Base-by-base conservation (phyloP, 2,113 vertebrate genomes). In the Holacanthus passer region DNA sequence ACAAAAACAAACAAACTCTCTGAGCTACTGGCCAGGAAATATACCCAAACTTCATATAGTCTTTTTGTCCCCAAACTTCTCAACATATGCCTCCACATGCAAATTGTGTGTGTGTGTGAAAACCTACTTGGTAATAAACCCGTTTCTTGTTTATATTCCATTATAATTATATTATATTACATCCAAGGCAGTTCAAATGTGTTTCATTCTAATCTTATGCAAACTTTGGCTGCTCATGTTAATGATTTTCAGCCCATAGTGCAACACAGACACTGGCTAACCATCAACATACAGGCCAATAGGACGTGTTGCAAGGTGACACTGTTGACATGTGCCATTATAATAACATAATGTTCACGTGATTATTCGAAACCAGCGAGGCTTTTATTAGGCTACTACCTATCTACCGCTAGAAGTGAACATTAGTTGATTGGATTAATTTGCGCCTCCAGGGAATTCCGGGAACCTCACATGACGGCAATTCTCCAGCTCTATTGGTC, bases 401-500 rank as follows among this genome's bases (percentile, higher is more conserved):
- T 9, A 20, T 12, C 35, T 17, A 19, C 45, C n/a, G 13, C 22
- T 45, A 48, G 43, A 48, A 37, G 19, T 13, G 13, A 32, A 4
- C 55, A 32, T 14, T 14, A 32, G 45, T 45, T 70, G 72, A 68
- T 65, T 80, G 68, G 69, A 81, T 62, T 76, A 11, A 64, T 67
- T 68, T 58, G 64, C 12, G 24, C 71, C 86, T 83, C 78, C n/a
- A 16, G 82, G 76, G 89, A 82, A 92, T 84, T 80, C 81, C 60
- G 53, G 52, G 43, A 78, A 29, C 35, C 82, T 96, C 97, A 99
- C 94, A 94, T 98, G 97, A 93, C 91, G 56, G 43, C 68, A 77
- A 45, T 62, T 59, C 82, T 80, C 53, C 19, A 2, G 68, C 63
- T 29, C 81, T 71, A 97, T 98, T 97, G 97, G 97, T 90, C 90